Evolutionary conservation across 2,888 invertebrate genomes (phyloP), one percentile per base, ranked within the genome.

Genomic region (Auanema freiburgensis): DNA sequence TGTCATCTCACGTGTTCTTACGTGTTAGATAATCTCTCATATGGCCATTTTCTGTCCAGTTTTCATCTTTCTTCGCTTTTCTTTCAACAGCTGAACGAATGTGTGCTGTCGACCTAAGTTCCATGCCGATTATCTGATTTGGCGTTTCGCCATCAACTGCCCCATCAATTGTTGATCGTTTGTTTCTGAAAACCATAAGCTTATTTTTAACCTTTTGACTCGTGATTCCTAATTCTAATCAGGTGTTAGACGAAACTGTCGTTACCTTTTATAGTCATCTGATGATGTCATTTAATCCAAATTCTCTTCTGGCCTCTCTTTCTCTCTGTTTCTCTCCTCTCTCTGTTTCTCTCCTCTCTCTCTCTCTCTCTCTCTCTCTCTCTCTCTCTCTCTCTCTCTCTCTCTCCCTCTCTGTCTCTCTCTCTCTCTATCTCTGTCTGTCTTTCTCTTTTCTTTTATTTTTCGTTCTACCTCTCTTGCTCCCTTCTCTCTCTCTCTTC

Each of bases 91-190:
- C 50, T 50, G 50, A 23, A 23, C 50, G 23, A 16, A 16, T 50
- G 50, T 24, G 21, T 16, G 50, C 24, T 50, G 50, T n/a, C 50
- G 50, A 50, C 33, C 44, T 42, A 41, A 23, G 33, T 21, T 16
- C 24, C 53, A 18, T 25, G 33, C 33, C n/a, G 52, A 52, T 16
- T 25, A 53, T 53, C 23, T 33, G 41, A 42, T 55, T 41, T 55
- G 56, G 18, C 42, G 56, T 21, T 55, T 55, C 56, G 56, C 56
- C 43, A 55, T 46, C 21, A 18, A 5, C 10, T 46, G 12, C n/a
- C 43, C 10, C 10, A 21, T 10, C 3, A 3, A 46, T 46, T 46
- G 16, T 46, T 46, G 46, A 18, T 46, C 46, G 46, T 3, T 46
- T 46, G 16, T 46, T 46, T 18, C 46, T 33, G 8, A 33, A 33